Percentiles rank a stretch among this genome's conserved stretches.
Conservation (phyloP, 2,797 vertebrate species). For the Danio kyathit region DNA sequence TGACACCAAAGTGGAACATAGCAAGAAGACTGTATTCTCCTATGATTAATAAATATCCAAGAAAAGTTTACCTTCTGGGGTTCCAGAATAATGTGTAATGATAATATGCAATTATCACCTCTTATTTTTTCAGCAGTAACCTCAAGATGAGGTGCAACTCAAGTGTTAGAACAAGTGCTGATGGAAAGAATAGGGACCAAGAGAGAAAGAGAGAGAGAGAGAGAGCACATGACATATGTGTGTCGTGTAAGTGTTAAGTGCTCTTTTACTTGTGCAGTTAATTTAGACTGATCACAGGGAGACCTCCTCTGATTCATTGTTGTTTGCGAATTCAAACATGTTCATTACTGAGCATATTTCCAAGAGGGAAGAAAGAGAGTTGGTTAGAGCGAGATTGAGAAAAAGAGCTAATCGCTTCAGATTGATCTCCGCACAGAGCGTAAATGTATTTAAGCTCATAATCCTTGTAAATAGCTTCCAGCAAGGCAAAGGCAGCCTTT, state of each 20-base stretch:
- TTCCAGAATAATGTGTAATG: constrained; percentile 94
- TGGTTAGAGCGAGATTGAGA: constrained; percentile 57
- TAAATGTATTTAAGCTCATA: constrained; percentile 76
- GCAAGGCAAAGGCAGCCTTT: constrained; percentile 78
- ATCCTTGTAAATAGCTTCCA: constrained; percentile 80
- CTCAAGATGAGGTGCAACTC: constrained; percentile 87
- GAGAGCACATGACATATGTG: constrained; percentile 81
- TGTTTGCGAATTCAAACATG: constrained; percentile 50
- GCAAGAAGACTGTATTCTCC: constrained; percentile 79
- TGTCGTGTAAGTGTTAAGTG: constrained; percentile 64
- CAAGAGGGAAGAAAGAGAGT: constrained; percentile 44
- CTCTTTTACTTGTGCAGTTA: constrained; percentile 62
- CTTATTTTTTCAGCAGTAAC: constrained; percentile 86
- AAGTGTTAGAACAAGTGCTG: constrained; percentile 90
- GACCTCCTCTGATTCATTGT: constrained; percentile 62
- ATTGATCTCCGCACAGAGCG: constrained; percentile 73
- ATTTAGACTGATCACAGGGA: constrained; percentile 61
- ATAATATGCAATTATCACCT: constrained; percentile 95
- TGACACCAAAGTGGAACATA: constrained; percentile 63
- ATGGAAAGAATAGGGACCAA: constrained; percentile 68
- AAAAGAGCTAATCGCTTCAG: constrained; percentile 63
- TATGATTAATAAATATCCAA: constrained; percentile 85
- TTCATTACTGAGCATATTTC: constrained; percentile 54
- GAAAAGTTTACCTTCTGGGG: constrained; percentile 84
- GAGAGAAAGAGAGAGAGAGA: constrained; percentile 13